Conservation (phyloP, 2,888 invertebrate species). For the Synanthedon tipuliformis region DNA sequence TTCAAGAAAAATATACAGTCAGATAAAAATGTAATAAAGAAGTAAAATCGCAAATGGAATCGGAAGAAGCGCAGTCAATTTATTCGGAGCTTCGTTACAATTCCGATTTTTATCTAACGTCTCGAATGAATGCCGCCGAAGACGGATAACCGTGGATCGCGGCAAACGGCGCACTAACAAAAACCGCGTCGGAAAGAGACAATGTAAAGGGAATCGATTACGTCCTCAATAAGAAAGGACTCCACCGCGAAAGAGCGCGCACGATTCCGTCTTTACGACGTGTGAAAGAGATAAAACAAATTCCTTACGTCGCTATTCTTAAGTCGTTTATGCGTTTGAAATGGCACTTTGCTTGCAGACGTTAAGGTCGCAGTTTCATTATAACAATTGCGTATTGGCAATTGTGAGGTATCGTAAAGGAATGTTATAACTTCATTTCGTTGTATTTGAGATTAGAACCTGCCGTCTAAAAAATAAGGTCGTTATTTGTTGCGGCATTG, state of each 20-base stretch:
- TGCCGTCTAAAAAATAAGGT: constrained; percentile 41
- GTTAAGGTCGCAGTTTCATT: constrained; percentile 66
- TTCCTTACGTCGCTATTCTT: constrained; percentile 69
- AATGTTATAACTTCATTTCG: constrained; percentile 65
- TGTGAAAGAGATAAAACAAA: constrained; percentile 66
- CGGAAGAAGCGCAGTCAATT: constrained; percentile 46
- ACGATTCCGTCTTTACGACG: constrained; percentile 56
- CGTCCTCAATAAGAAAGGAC: constrained; percentile 55
- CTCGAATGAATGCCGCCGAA: constrained; percentile 52
- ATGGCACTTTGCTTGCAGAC: constrained; percentile 53
- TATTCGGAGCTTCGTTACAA: constrained; percentile 52
- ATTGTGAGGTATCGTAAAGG: constrained; percentile 52
- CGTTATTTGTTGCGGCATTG: constrained; percentile 40
- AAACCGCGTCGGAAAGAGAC: constrained; percentile 62
- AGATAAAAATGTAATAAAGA: constrained; percentile 39
- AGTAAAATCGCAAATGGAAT: constrained; percentile 38
- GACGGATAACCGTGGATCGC: constrained; percentile 60
- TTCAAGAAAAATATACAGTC: constrained; percentile 23
- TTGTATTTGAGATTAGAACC: constrained; percentile 38
- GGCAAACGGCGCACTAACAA: constrained; percentile 37
- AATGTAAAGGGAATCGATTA: constrained; percentile 52
- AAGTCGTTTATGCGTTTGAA: constrained; percentile 54
- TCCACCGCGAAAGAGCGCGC: constrained; percentile 45
- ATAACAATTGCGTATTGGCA: constrained; percentile 56
- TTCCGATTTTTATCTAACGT: constrained; percentile 58